These are phyloP conservation scores for Zosterops japonicus DNA, from an alignment of 2,113 vertebrate species.

Conservation along the genomic window DNA sequence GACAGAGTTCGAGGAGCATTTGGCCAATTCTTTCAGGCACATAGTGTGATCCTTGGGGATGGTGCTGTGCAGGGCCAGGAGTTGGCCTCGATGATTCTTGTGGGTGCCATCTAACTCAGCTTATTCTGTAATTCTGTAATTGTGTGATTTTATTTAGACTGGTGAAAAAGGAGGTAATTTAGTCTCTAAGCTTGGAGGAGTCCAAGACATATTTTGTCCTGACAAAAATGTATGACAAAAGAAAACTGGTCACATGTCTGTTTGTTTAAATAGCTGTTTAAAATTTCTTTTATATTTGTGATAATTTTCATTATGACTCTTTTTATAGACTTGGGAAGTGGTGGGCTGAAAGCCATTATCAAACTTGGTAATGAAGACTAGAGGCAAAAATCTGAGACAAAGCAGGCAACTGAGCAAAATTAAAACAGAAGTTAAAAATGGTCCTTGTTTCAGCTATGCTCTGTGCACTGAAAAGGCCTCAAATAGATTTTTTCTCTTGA, in stretches of 20 bases:
- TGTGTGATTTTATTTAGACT: background rate
- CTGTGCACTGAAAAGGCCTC: background rate
- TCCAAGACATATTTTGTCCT: background rate
- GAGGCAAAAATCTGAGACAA: slow-evolving; percentile 21
- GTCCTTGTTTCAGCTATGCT: background rate
- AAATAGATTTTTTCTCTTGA: background rate
- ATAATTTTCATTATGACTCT: background rate
- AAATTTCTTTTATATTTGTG: slow-evolving; percentile 10
- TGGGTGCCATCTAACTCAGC: background rate
- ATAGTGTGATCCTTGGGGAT: background rate
- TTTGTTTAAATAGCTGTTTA: background rate
- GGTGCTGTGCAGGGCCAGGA: background rate
- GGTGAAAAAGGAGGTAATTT: background rate
- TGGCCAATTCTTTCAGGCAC: background rate
- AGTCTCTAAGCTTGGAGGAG: background rate
- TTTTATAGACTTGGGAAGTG: slow-evolving; percentile 19
- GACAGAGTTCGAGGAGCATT: background rate
- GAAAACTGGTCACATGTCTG: background rate
- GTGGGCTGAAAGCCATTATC: slow-evolving; percentile 1
- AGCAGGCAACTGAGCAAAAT: slow-evolving; percentile 16
- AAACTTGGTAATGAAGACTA: background rate
- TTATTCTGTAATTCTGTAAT: background rate
- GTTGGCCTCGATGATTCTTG: rapidly evolving
- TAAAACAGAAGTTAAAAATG: slow-evolving; percentile 25
- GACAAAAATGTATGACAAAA: background rate